A percentile compares a stretch with the other conserved stretches of the same genome.
Conservation (phyloP, 2,797 vertebrate species). For the Adrianichthys oophorus region DNA sequence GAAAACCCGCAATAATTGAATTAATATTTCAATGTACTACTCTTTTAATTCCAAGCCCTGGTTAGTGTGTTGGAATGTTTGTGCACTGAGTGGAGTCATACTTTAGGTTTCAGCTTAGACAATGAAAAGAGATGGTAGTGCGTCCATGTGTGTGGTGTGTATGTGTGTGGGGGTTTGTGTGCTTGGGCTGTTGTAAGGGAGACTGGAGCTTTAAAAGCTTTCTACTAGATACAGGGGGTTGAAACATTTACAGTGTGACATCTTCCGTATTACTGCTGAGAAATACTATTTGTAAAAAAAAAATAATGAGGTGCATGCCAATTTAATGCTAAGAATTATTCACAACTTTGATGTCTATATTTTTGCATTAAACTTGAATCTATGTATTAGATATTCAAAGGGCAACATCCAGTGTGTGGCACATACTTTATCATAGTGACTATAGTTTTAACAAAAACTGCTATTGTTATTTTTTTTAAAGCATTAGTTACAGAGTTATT, state of each 20-base stretch:
- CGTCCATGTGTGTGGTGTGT: not conserved
- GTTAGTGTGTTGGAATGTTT: slow-evolving; percentile 54
- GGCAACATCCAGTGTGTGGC: no score
- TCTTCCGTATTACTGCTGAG: slow-evolving; percentile 59
- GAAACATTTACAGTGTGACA: slow-evolving; percentile 73
- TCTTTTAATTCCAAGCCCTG: slow-evolving; percentile 73
- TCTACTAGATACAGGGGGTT: slow-evolving; percentile 60
- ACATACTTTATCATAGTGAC: no score
- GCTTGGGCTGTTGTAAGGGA: slow-evolving; percentile 52
- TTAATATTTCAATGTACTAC: slow-evolving; percentile 93
- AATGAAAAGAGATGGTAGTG: not conserved
- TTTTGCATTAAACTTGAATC: no score
- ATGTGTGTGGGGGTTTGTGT: not conserved
- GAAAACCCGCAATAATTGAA: slow-evolving; percentile 89
- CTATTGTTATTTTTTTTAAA: no score
- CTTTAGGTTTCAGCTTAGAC: slow-evolving; percentile 52
- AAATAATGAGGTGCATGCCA: no score
- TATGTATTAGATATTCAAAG: no score
- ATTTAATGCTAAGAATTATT: no score
- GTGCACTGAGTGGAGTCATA: slow-evolving; percentile 60
- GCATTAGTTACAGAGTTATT: no score
- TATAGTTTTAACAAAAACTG: no score
- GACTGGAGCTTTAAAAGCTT: slow-evolving; percentile 56
- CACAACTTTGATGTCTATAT: no score
- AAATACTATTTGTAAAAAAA: slow-evolving; percentile 51